These are phyloP conservation scores for Dexiosoma caninum DNA, from an alignment of 2,888 invertebrate species.

Conservation along the genomic window DNA sequence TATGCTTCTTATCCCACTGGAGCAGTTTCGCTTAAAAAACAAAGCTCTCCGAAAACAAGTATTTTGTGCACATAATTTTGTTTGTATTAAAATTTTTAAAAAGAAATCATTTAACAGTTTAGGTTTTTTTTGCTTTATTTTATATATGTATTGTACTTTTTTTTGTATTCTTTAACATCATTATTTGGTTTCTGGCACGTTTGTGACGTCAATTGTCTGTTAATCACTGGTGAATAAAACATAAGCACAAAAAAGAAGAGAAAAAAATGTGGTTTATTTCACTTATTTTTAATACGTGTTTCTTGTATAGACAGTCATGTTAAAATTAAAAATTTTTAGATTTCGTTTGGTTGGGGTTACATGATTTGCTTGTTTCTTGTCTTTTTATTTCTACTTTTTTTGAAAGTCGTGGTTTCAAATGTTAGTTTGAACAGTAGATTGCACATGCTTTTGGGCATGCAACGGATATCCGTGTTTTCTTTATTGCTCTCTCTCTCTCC, in stretches of 20 bases:
- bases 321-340: no score
- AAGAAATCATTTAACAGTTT: constrained; percentile 21
- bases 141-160: background rate
- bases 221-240: constrained; percentile 29
- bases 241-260: background rate
- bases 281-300: constrained; percentile 27
- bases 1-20: no score
- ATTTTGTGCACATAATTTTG: no score
- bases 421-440: background rate
- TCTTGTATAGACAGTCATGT: background rate
- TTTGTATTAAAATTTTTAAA: background rate
- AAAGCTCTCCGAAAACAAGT: no score
- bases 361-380: background rate
- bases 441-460: constrained; percentile 40
- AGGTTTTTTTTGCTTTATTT: background rate
- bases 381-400: no score
- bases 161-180: constrained; percentile 34
- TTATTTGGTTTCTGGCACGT: constrained; percentile 47
- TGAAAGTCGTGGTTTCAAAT: background rate
- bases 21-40: no score
- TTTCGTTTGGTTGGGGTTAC: background rate
- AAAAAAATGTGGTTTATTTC: constrained; percentile 1
- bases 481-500: background rate
- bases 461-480: constrained; percentile 54
- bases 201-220: constrained; percentile 62